Conservation (phyloP, 2,797 vertebrate genomes). For the Melanogrammus aeglefinus region DNA sequence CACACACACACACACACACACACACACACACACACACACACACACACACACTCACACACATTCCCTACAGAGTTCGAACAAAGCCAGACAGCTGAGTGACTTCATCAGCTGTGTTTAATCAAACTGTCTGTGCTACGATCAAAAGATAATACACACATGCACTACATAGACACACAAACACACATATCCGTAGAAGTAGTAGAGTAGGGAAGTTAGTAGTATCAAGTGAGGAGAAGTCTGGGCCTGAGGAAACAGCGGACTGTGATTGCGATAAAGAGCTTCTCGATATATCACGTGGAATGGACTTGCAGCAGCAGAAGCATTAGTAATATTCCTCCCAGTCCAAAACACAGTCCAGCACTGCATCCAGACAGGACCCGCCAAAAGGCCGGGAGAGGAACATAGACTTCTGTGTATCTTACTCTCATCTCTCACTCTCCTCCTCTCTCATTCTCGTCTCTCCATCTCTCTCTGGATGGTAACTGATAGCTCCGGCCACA, state of each 20-base stretch:
- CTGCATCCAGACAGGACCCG: background rate
- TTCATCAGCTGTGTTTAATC: constrained; percentile 56
- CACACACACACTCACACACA: constrained; percentile 32
- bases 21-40: constrained; percentile 12
- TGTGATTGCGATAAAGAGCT: background rate
- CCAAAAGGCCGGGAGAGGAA: background rate
- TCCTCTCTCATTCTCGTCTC: background rate
- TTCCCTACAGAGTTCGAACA: constrained; percentile 50
- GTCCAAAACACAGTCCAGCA: background rate
- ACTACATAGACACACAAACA: background rate
- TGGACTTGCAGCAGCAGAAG: background rate
- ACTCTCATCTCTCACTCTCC: background rate
- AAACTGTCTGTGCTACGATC: constrained; percentile 50
- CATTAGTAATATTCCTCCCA: background rate
- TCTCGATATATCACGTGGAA: background rate
- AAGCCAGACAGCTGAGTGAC: constrained; percentile 53
- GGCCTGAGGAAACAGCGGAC: background rate
- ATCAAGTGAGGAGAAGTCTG: too few species aligned
- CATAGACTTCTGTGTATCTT: background rate
- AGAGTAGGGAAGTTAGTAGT: too few species aligned
- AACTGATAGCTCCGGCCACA: background rate
- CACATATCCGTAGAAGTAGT: background rate
- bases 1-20: too few species aligned
- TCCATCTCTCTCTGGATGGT: background rate
- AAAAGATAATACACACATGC: constrained; percentile 27